phyloP scores from a whole-genome alignment of 2,888 invertebrate genomes.

The Erpobdella octoculata region DNA sequence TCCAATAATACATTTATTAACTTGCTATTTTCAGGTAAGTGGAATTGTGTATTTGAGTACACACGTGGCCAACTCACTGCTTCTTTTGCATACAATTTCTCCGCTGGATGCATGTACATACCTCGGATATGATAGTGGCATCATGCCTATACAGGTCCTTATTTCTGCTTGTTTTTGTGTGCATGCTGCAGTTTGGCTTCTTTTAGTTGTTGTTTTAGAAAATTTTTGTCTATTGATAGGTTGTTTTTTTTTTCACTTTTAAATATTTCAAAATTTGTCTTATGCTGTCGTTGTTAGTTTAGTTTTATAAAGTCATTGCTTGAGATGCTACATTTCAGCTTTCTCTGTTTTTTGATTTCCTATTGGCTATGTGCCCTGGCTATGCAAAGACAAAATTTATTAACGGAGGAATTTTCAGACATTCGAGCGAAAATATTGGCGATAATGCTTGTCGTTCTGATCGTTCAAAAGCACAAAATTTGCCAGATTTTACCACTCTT shows the following conservation, averaged over 20 bases:
- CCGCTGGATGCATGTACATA: constrained; percentile 56
- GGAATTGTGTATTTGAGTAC: constrained; percentile 30
- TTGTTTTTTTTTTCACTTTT: no score
- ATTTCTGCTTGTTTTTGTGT: background rate
- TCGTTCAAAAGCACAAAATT: background rate
- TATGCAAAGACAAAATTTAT: constrained; percentile 49
- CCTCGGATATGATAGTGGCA: constrained; percentile 56
- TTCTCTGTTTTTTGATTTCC: constrained; percentile 56
- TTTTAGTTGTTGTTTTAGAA: no score
- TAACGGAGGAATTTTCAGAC: constrained; percentile 24
- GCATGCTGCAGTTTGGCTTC: no score
- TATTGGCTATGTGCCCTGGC: constrained; percentile 52
- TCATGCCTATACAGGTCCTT: constrained; percentile 45
- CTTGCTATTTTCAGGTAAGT: constrained; percentile 22
- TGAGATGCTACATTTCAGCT: no score
- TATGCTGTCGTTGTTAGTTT: no score
- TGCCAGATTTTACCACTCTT: constrained; percentile 12
- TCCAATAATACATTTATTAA: constrained; percentile 1
- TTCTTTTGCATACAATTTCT: constrained; percentile 51
- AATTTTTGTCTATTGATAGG: no score
- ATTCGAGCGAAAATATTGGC: background rate
- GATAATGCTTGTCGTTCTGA: background rate
- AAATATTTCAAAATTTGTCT: background rate
- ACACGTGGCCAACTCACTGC: constrained; percentile 42
- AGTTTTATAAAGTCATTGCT: no score